Evolutionary conservation across 2,888 invertebrate species (phyloP).

Genomic region (Drosophila fungiperda): DNA sequence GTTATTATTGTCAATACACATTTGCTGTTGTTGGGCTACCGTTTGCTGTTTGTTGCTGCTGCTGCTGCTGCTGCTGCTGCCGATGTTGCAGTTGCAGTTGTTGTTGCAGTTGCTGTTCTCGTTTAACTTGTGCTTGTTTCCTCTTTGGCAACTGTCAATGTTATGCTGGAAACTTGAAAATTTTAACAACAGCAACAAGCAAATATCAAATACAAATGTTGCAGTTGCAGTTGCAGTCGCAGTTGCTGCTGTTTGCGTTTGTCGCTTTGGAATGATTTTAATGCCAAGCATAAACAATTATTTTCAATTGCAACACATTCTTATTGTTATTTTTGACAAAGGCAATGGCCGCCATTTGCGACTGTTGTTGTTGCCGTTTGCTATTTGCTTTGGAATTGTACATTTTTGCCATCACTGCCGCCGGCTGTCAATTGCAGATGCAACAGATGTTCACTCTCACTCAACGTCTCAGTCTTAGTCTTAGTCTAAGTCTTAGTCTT

Average conservation of each 20-base stretch:
- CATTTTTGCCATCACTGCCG: conserved; percentile 33
- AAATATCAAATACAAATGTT: conserved; percentile 28
- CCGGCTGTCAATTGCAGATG: conserved; percentile 53
- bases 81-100: neutral
- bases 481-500: neutral
- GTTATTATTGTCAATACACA: conserved; percentile 11
- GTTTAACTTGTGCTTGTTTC: conserved; percentile 68
- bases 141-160: conserved; percentile 77
- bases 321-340: conserved; percentile 68
- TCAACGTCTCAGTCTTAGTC: neutral
- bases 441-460: conserved; percentile 56
- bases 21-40: conserved; percentile 40
- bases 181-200: conserved; percentile 41
- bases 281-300: conserved; percentile 79
- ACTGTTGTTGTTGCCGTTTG: conserved; percentile 25
- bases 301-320: conserved; percentile 77
- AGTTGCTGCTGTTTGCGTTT: conserved; percentile 51
- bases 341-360: conserved; percentile 65
- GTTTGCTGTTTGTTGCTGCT: conserved; percentile 39
- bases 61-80: neutral
- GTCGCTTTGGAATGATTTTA: conserved; percentile 76
- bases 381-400: conserved; percentile 64
- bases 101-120: conserved; percentile 54
- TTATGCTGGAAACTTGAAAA: conserved; percentile 76
- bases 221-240: neutral